Evolutionary conservation across 30 jellyfish, hydroid and myxozoan species (phyloP).

Genomic region (Turritopsis dohrnii): DNA sequence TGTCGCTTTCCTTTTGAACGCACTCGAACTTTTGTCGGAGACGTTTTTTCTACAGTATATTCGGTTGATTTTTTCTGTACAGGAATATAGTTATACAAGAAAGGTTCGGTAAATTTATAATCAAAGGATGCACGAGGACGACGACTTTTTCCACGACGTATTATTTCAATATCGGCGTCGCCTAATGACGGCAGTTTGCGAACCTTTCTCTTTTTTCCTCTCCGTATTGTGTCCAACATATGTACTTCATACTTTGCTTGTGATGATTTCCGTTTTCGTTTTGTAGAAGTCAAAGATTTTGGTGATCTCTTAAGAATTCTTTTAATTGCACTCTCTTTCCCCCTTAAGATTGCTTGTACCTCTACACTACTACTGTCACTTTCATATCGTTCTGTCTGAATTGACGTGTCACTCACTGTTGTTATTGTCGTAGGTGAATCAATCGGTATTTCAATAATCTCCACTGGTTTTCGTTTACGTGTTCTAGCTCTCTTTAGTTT

Average conservation of each 20-base stretch:
- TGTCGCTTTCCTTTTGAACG: neutral
- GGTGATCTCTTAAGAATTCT: conserved; percentile 1
- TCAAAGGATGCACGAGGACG: neutral
- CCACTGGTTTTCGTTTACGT: neutral
- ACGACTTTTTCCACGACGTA: neutral
- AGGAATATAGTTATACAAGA: conserved; percentile 24
- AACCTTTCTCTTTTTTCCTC: neutral
- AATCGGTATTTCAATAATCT: neutral
- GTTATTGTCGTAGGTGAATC: neutral
- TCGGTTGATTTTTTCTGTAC: conserved; percentile 1
- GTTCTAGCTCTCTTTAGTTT: neutral
- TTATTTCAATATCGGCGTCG: neutral
- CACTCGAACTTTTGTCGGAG: neutral
- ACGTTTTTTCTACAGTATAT: neutral
- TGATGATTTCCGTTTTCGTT: conserved; percentile 6
- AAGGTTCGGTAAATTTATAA: conserved; percentile 22
- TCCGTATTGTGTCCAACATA: neutral
- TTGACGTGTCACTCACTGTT: neutral
- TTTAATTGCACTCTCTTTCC: conserved; percentile 10
- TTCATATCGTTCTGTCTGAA: neutral
- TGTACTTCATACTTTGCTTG: neutral
- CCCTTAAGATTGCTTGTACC: conserved; percentile 13
- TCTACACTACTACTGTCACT: conserved; percentile 1
- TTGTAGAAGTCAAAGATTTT: neutral
- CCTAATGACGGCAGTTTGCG: neutral